Percentiles rank a stretch among this genome's conserved stretches.
Evolutionary conservation across 2,888 invertebrate genomes (phyloP).

Genomic region (Drosophila mimica): DNA sequence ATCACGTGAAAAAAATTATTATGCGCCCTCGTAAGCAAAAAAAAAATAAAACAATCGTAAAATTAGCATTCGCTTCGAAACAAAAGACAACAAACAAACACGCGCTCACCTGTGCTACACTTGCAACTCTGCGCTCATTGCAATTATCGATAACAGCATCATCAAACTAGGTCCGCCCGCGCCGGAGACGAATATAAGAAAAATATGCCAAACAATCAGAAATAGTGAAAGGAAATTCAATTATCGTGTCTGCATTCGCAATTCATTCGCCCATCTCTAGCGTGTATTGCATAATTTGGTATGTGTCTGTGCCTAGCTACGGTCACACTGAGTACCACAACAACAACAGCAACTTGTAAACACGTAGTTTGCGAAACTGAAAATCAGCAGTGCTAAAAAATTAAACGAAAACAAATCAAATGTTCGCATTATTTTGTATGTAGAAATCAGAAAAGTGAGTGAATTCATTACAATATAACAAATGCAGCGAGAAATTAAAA

Average conservation of each 20-base stretch:
- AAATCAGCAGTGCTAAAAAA: constrained; percentile 24
- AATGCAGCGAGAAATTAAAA: constrained; percentile 10
- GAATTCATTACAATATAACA: neutral
- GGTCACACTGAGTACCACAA: constrained; percentile 38
- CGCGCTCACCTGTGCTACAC: constrained; percentile 22
- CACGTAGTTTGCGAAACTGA: constrained; percentile 50
- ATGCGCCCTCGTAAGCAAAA: constrained; percentile 45
- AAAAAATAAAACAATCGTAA: constrained; percentile 49
- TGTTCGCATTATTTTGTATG: neutral
- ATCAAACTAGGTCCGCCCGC: neutral
- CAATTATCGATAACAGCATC: constrained; percentile 40
- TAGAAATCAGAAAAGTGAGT: constrained; percentile 23
- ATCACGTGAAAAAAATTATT: constrained; percentile 69
- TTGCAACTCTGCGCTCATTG: constrained; percentile 37
- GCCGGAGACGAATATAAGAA: neutral
- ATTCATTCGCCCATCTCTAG: constrained; percentile 24
- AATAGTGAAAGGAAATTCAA: neutral
- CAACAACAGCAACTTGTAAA: constrained; percentile 50
- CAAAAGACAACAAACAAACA: constrained; percentile 40
- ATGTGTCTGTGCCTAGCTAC: constrained; percentile 1
- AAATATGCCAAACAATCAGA: neutral
- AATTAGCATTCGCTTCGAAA: constrained; percentile 39
- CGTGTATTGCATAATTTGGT: constrained; percentile 13
- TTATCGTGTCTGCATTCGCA: constrained; percentile 1
- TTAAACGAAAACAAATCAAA: constrained; percentile 4